Evolutionary conservation across 2,113 vertebrate species (phyloP), one percentile per base, ranked within the genome.

Genomic region (Panthera uncia): DNA sequence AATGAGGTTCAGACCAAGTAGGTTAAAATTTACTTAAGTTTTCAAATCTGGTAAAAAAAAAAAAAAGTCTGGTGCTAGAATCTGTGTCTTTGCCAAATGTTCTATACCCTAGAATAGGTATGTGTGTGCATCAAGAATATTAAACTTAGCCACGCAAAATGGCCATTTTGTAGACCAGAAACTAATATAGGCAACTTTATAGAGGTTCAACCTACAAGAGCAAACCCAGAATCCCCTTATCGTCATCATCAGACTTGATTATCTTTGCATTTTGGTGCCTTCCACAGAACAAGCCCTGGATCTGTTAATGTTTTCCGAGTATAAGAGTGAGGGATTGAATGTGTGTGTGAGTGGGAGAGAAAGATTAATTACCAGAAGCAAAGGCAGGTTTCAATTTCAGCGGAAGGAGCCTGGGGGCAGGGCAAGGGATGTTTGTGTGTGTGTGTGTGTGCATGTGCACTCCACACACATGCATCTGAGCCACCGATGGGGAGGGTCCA

Each of bases 41-140:
- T 95, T 79, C 29, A 92, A 96, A 96, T 83, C 48, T 79, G 31
- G 31, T 45, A 94, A 95, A 38, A 48, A 81, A 13, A 41, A 65
- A 79, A 52, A 21, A 63, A 97, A 94, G 25, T 76, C 16, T 63
- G 13, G 5, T 52, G 45, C 52, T 55, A 80, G 57, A 66, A 80
- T 71, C 57, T 52, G 13, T 79, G 15, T 36, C 36, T 55, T 93
- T 93, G 68, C 36, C 31, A 63, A 92, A 48, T 71, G 29, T 73
- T 57, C 29, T 80, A 11, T 29, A 14, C 31, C 41, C 48, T 16
- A 41, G 83, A 89, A 33, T 74, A 50, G 55, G 33, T n/a, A 23
- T 29, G 14, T 86, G 8, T 33, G 2, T 21, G 8, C 23, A 71
- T 63, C 65, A 85, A n/a, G 50, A 61, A 83, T 45, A 71, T 69